Conservation (phyloP, 1,140 invertebrate genomes). For the Drosophila tropicalis region DNA sequence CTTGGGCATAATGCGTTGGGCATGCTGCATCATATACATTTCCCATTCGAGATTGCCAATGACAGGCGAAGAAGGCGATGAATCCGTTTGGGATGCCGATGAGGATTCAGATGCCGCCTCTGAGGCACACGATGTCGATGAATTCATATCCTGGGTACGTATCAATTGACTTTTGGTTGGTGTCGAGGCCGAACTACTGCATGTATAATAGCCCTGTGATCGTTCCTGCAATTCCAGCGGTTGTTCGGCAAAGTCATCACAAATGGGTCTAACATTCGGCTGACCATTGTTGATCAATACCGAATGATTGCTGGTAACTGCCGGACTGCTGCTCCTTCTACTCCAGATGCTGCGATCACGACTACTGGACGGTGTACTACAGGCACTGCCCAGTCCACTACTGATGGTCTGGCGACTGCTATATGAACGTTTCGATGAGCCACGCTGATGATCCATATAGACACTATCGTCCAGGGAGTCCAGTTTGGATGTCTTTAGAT, state of each 20-base stretch:
- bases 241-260: constrained; percentile 70
- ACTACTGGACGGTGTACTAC: constrained; percentile 11
- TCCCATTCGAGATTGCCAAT: constrained; percentile 73
- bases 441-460: constrained; percentile 26
- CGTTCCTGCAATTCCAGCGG: constrained; percentile 45
- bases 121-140: background rate
- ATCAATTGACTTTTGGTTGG: constrained; percentile 35
- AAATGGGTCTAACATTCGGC: constrained; percentile 50
- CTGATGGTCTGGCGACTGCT: constrained; percentile 22
- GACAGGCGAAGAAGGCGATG: background rate
- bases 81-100: background rate
- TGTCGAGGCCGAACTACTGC: constrained; percentile 65
- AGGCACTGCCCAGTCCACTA: constrained; percentile 43
- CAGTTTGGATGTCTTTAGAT: constrained; percentile 32
- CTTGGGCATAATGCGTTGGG: constrained; percentile 71
- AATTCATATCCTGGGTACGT: constrained; percentile 62
- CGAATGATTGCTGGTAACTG: background rate
- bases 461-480: constrained; percentile 36
- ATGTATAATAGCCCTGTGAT: constrained; percentile 63
- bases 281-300: constrained; percentile 21
- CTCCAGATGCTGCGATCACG: background rate
- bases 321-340: constrained; percentile 2
- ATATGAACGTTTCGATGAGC: constrained; percentile 44
- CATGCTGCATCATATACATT: constrained; percentile 76
- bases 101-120: background rate